These are phyloP conservation scores for Ips typographus DNA, from an alignment of 1,140 invertebrate species.

Conservation along the genomic window DNA sequence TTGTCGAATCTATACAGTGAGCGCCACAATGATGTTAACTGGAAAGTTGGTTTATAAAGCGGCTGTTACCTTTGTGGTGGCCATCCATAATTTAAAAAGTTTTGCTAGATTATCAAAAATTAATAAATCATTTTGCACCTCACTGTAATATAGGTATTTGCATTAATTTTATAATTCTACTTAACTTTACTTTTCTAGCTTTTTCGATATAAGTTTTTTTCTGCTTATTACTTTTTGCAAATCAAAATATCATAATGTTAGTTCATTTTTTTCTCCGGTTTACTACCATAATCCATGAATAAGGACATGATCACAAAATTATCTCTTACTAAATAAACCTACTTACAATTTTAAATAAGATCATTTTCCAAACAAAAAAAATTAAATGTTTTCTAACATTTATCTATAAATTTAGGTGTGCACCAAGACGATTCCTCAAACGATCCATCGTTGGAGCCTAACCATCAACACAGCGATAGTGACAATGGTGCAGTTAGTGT, in stretches of 20 bases:
- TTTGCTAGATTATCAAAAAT: no score
- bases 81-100: no score
- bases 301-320: not conserved
- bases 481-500: slow-evolving; percentile 17
- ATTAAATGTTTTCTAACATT: not conserved
- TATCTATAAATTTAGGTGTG: slow-evolving; percentile 25
- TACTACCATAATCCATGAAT: not conserved
- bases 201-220: not conserved
- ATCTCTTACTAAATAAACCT: not conserved
- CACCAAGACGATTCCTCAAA: slow-evolving; percentile 26
- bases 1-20: not conserved
- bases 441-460: slow-evolving; percentile 26
- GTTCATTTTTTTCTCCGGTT: not conserved
- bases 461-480: slow-evolving; percentile 16
- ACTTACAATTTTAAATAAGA: not conserved
- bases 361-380: not conserved
- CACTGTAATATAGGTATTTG: no score
- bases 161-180: no score
- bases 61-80: no score
- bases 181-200: no score
- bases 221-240: not conserved
- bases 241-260: slow-evolving; percentile 1
- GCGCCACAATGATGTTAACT: no score
- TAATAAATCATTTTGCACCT: no score
- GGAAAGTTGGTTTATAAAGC: no score